phyloP scores from a whole-genome alignment of 2,797 vertebrate species.

The Sus cebifrons region DNA sequence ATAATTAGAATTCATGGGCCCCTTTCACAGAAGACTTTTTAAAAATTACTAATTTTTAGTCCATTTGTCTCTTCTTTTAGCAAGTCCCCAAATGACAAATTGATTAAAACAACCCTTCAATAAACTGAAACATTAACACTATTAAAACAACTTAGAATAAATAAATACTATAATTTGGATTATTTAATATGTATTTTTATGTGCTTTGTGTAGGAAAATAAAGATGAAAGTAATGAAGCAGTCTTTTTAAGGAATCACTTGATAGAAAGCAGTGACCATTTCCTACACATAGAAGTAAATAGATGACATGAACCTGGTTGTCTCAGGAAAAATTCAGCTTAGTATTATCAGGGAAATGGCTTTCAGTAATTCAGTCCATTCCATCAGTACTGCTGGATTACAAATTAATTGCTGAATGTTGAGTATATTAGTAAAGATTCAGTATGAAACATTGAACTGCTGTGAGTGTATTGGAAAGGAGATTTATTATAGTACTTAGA shows the following conservation, averaged over 20 bases:
- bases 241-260: slow-evolving; percentile 17
- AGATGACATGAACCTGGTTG: slow-evolving; percentile 28
- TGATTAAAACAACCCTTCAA: slow-evolving; percentile 35
- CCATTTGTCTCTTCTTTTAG: slow-evolving; percentile 46
- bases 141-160: background rate
- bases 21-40: slow-evolving; percentile 62
- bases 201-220: slow-evolving; percentile 39
- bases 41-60: slow-evolving; percentile 48
- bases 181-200: slow-evolving; percentile 57
- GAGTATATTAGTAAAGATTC: slow-evolving; percentile 48
- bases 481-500: slow-evolving; percentile 16
- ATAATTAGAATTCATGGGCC: slow-evolving; percentile 30
- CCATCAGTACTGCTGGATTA: slow-evolving; percentile 52
- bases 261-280: background rate
- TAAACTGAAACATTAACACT: slow-evolving; percentile 46
- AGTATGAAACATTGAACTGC: slow-evolving; percentile 40
- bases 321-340: slow-evolving; percentile 54
- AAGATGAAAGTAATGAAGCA: slow-evolving; percentile 52
- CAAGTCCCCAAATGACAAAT: slow-evolving; percentile 49
- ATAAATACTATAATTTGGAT: slow-evolving; percentile 41
- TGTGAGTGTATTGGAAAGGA: background rate
- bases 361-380: slow-evolving; percentile 59
- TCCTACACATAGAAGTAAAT: slow-evolving; percentile 20
- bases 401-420: slow-evolving; percentile 61
- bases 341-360: background rate